These are phyloP conservation scores for Chironomus riparius DNA, from an alignment of 2,888 invertebrate genomes.

Conservation along the genomic window DNA sequence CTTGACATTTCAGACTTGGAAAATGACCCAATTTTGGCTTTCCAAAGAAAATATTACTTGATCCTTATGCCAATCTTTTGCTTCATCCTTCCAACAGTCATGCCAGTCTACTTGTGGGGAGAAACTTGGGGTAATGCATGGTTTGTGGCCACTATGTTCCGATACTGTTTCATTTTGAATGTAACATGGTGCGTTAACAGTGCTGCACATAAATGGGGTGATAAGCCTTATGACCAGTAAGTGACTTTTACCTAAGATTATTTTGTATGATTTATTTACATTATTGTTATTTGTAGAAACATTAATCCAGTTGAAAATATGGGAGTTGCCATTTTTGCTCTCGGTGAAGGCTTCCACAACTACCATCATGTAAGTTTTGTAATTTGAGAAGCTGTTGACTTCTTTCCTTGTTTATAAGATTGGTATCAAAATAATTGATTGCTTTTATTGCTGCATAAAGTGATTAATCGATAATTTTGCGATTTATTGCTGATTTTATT, in stretches of 20 bases:
- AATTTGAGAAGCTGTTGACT: not conserved
- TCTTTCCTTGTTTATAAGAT: not conserved
- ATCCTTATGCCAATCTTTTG: slow-evolving; percentile 56
- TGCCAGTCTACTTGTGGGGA: slow-evolving; percentile 63
- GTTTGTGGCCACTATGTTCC: slow-evolving; percentile 57
- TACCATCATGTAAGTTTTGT: slow-evolving; percentile 60
- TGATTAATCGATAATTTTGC: too few relatives aligned
- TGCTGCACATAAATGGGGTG: slow-evolving; percentile 87
- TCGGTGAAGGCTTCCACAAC: slow-evolving; percentile 57
- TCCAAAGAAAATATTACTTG: slow-evolving; percentile 72
- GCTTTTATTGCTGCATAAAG: too few relatives aligned
- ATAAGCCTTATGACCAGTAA: slow-evolving; percentile 76
- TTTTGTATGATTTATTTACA: too few relatives aligned
- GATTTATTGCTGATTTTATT: too few relatives aligned
- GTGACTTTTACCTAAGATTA: not conserved
- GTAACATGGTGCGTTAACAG: slow-evolving; percentile 53
- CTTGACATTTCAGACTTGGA: slow-evolving; percentile 70
- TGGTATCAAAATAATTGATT: too few relatives aligned
- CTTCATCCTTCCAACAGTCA: slow-evolving; percentile 59
- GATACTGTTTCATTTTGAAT: slow-evolving; percentile 64
- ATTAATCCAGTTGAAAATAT: slow-evolving; percentile 43
- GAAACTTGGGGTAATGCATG: slow-evolving; percentile 57
- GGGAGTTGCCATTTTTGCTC: slow-evolving; percentile 13
- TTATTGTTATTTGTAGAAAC: slow-evolving; percentile 29
- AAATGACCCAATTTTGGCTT: slow-evolving; percentile 63